phyloP scores from a whole-genome alignment of 2,113 vertebrate genomes.

The Grammomys dolichurus region DNA sequence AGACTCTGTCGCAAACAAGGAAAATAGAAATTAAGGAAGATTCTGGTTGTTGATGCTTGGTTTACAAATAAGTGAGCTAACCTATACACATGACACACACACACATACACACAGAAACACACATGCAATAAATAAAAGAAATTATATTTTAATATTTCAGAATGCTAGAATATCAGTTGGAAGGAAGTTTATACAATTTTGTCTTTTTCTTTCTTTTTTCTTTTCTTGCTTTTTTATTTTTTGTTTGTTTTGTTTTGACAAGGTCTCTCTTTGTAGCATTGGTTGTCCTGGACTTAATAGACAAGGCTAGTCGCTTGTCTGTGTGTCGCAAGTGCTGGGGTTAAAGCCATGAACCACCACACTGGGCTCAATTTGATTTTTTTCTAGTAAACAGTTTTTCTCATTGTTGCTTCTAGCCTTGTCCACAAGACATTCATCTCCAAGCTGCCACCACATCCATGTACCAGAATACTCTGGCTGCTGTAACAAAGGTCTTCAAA shows the following conservation, averaged over 20 bases:
- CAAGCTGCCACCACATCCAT: background rate
- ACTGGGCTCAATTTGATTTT: background rate
- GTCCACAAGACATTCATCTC: background rate
- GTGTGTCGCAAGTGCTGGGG: background rate
- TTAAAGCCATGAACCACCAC: background rate
- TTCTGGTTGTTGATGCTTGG: background rate
- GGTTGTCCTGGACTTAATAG: background rate
- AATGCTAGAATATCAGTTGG: background rate
- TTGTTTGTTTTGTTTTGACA: background rate
- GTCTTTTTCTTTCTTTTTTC: background rate
- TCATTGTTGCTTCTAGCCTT: background rate
- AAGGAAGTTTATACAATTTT: constrained; percentile 1
- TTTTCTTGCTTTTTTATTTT: background rate
- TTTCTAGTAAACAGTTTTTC: background rate
- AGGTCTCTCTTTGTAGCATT: background rate
- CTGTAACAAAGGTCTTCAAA: background rate
- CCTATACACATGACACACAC: background rate
- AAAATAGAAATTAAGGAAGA: background rate
- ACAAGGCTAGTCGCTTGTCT: background rate
- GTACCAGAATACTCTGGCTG: background rate
- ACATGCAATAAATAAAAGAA: background rate
- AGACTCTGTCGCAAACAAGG: background rate
- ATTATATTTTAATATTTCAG: background rate
- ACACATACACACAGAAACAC: background rate
- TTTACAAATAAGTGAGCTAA: background rate